Percentiles rank a stretch among this genome's conserved stretches.
Conservation (phyloP, 2,888 invertebrate genomes). For the Phaedon cochleariae region DNA sequence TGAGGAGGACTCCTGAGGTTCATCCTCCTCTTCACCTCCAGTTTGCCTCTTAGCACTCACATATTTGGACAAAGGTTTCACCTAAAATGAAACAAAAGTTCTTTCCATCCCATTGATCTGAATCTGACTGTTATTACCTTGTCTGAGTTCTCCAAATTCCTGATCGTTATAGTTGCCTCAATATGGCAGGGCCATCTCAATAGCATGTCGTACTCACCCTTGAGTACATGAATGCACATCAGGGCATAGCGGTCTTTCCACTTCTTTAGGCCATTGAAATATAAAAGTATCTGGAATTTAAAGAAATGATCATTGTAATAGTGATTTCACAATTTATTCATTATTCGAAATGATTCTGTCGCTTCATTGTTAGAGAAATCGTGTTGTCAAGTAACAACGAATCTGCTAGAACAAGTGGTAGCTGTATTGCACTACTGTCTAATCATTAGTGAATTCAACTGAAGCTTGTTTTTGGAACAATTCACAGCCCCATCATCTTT, state of each 20-base stretch:
- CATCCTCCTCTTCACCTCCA: conserved; percentile 61
- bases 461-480: too few species aligned
- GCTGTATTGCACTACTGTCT: too few species aligned
- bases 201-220: conserved; percentile 76
- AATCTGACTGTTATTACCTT: conserved; percentile 48
- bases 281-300: conserved; percentile 68
- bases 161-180: conserved; percentile 70
- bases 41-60: conserved; percentile 66
- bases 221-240: conserved; percentile 72
- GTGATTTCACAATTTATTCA: too few species aligned
- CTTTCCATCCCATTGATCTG: too few species aligned
- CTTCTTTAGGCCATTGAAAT: conserved; percentile 78
- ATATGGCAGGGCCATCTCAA: conserved; percentile 79
- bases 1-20: conserved; percentile 61
- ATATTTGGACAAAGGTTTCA: conserved; percentile 71
- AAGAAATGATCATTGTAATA: neutral
- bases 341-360: too few species aligned
- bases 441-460: too few species aligned
- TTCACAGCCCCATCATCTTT: too few species aligned
- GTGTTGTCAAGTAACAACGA: too few species aligned
- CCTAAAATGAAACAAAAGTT: conserved; percentile 56
- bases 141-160: conserved; percentile 64
- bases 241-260: conserved; percentile 80
- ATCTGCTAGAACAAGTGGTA: too few species aligned
- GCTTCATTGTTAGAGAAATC: too few species aligned